Evolutionary conservation across 2,888 invertebrate genomes (phyloP).

Genomic region (Cantharis rustica): DNA sequence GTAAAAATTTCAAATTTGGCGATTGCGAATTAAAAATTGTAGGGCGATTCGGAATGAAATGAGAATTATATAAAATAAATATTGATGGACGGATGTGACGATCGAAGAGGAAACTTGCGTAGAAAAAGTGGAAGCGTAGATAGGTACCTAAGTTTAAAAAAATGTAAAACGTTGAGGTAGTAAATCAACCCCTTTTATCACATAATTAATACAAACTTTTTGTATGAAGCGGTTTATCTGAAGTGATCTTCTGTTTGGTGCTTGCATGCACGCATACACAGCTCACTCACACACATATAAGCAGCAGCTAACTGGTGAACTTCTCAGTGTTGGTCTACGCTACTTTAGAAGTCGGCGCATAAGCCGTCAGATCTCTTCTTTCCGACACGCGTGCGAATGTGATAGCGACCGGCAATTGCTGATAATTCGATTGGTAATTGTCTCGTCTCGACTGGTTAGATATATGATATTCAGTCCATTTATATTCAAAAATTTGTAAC

Average conservation of each 20-base stretch:
- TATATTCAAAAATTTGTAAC: conserved; percentile 12
- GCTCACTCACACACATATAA: conserved; percentile 46
- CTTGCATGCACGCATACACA: conserved; percentile 43
- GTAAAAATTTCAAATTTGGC: background rate
- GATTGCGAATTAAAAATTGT: background rate
- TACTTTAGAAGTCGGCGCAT: conserved; percentile 37
- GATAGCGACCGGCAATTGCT: conserved; percentile 33
- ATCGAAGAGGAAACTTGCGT: background rate
- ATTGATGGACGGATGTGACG: too few species aligned
- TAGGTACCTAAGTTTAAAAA: background rate
- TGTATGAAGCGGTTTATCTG: conserved; percentile 42
- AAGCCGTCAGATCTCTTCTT: conserved; percentile 35
- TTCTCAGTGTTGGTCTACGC: conserved; percentile 45
- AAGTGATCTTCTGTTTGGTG: conserved; percentile 31
- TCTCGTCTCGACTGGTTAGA: conserved; percentile 28
- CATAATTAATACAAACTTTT: conserved; percentile 27
- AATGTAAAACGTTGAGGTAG: background rate
- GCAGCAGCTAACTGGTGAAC: conserved; percentile 42
- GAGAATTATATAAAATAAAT: background rate
- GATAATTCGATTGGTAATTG: conserved; percentile 31
- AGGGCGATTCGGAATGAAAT: background rate
- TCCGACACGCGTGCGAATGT: conserved; percentile 38
- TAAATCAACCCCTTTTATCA: conserved; percentile 13
- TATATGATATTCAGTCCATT: conserved; percentile 21
- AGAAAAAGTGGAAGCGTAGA: background rate